These are phyloP conservation scores for Lasioglossum morio DNA, from an alignment of 2,888 invertebrate species.

Conservation along the genomic window DNA sequence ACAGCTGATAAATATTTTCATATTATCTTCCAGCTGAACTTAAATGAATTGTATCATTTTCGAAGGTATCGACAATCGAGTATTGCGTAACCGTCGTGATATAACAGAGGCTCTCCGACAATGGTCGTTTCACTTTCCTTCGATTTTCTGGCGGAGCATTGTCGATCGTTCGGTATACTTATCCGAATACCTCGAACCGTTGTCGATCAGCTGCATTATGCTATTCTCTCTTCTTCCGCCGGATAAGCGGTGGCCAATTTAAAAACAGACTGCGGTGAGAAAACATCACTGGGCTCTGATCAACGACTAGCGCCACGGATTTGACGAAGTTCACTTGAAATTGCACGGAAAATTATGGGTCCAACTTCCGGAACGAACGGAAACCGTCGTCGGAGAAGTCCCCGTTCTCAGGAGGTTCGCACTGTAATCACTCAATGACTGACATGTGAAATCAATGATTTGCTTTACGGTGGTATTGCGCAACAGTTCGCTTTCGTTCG, in stretches of 20 bases:
- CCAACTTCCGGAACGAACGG: constrained; percentile 75
- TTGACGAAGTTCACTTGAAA: constrained; percentile 74
- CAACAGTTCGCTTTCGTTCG: constrained; percentile 26
- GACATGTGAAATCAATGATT: constrained; percentile 65
- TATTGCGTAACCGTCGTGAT: not conserved
- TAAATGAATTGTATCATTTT: not conserved
- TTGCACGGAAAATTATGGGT: constrained; percentile 78
- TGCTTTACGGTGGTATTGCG: not conserved
- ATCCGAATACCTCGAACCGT: not conserved
- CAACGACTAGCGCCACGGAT: constrained; percentile 61
- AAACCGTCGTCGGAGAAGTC: constrained; percentile 65
- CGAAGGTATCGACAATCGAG: not conserved
- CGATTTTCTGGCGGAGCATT: not conserved
- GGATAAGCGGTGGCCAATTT: constrained; percentile 38
- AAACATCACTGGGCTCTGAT: not conserved
- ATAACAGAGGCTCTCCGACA: not conserved
- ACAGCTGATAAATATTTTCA: not conserved
- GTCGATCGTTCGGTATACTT: not conserved
- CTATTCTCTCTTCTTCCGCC: constrained; percentile 38
- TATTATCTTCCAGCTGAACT: not conserved
- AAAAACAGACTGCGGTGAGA: constrained; percentile 28
- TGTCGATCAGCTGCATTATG: not conserved
- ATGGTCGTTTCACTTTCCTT: constrained; percentile 5
- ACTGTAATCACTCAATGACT: constrained; percentile 67
- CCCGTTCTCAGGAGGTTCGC: constrained; percentile 48